Conservation (phyloP, 1,140 invertebrate genomes). For the Amphibalanus amphitrite region DNA sequence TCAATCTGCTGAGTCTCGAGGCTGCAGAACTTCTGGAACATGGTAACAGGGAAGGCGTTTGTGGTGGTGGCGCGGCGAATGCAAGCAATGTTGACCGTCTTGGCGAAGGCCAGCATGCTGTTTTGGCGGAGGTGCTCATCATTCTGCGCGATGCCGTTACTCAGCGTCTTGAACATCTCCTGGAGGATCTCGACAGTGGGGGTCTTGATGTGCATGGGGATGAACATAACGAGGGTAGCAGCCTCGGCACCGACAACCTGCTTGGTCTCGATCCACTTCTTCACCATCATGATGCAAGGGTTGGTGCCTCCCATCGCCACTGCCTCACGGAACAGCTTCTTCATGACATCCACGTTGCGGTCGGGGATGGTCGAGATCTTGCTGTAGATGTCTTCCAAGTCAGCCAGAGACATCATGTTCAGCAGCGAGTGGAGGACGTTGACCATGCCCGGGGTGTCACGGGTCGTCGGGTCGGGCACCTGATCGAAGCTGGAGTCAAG, state of each 20-base stretch:
- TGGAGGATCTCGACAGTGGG: conserved; percentile 43
- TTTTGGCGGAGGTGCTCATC: conserved; percentile 18
- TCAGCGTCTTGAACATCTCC: conserved; percentile 30
- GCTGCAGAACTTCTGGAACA: conserved; percentile 35
- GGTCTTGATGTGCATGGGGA: conserved; percentile 32
- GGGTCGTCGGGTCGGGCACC: not conserved
- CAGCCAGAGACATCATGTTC: not conserved
- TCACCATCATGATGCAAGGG: conserved; percentile 40
- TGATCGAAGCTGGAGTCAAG: conserved; percentile 3
- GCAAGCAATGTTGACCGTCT: conserved; percentile 38
- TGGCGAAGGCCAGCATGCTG: conserved; percentile 27
- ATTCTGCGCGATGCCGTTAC: conserved; percentile 1
- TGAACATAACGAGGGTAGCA: conserved; percentile 30
- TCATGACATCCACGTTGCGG: not conserved
- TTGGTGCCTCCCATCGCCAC: conserved; percentile 42
- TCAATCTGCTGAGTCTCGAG: conserved; percentile 29
- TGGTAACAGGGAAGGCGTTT: conserved; percentile 40
- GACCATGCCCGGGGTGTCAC: not conserved
- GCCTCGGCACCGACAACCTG: conserved; percentile 36
- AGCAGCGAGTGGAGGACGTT: not conserved
- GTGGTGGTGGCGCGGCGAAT: conserved; percentile 36
- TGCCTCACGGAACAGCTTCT: conserved; percentile 40
- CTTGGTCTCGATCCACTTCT: conserved; percentile 36
- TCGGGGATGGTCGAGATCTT: not conserved
- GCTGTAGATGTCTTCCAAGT: not conserved